Conservation (phyloP, 92 coral and sea anemone species). For the Phymanthus crucifer region DNA sequence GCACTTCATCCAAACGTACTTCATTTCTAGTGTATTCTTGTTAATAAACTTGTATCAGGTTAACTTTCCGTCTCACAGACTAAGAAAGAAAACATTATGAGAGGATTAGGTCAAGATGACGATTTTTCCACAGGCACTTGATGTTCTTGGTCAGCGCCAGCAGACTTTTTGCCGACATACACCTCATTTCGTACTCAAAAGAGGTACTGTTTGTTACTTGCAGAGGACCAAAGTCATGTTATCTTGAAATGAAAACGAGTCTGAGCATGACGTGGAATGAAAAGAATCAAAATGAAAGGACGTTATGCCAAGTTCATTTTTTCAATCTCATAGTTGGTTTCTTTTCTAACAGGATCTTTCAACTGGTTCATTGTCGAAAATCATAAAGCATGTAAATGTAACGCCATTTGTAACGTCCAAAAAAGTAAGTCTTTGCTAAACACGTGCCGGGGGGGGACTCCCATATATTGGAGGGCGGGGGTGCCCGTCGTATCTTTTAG, state of each 20-base stretch:
- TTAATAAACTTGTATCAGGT: no score
- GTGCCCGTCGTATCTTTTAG: no score
- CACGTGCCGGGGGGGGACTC: background rate
- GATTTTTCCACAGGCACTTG: slow-evolving; percentile 60
- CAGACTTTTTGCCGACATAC: slow-evolving; percentile 73
- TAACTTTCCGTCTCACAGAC: no score
- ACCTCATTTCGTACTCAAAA: slow-evolving; percentile 52
- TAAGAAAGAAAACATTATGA: no score
- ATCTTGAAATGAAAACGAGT: background rate
- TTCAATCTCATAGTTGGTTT: background rate
- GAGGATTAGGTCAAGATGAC: no score
- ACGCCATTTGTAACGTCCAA: slow-evolving; percentile 69
- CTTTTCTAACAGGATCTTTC: slow-evolving; percentile 68
- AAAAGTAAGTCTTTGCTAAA: slow-evolving; percentile 56
- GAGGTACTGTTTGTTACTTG: slow-evolving; percentile 55
- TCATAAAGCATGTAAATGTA: slow-evolving; percentile 49
- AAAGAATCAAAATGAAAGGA: no score
- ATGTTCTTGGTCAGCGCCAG: slow-evolving; percentile 77
- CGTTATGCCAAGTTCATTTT: background rate
- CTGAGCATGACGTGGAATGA: no score
- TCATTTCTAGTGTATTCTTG: no score
- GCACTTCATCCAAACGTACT: no score
- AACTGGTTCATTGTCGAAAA: slow-evolving; percentile 38
- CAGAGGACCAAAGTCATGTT: background rate
- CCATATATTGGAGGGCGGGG: no score